Percentiles rank a stretch among this genome's conserved stretches.
phyloP scores from a whole-genome alignment of 1,140 invertebrate genomes.

The Holotrichia oblita region DNA sequence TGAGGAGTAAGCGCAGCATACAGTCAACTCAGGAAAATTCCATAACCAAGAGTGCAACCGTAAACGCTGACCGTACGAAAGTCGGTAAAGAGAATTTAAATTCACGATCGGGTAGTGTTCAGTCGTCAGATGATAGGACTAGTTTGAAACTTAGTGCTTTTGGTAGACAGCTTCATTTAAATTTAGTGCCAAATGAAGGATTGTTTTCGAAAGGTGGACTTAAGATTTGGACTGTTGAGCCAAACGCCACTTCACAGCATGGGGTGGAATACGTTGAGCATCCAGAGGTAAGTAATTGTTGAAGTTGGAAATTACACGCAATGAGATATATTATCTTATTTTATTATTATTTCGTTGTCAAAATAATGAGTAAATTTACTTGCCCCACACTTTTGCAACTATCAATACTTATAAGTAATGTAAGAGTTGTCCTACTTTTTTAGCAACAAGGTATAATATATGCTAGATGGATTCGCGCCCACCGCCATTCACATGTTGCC shows the following conservation, averaged over 20 bases:
- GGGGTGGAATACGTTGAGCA: constrained; percentile 81
- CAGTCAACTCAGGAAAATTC: constrained; percentile 26
- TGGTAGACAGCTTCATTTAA: constrained; percentile 76
- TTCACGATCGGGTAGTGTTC: background rate
- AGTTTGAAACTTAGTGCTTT: constrained; percentile 78
- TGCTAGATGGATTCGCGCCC: no score
- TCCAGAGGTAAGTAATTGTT: constrained; percentile 67
- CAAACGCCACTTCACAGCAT: constrained; percentile 72
- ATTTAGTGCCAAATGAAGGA: constrained; percentile 75
- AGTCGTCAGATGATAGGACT: constrained; percentile 21
- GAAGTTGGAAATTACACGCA: no score
- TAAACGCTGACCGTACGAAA: constrained; percentile 19
- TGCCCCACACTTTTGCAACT: no score
- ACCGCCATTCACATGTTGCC: no score
- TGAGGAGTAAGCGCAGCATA: constrained; percentile 52
- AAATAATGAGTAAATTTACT: no score
- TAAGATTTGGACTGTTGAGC: constrained; percentile 80
- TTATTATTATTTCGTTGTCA: no score
- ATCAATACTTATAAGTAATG: no score
- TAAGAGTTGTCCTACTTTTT: no score
- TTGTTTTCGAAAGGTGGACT: constrained; percentile 75
- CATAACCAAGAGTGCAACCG: constrained; percentile 25
- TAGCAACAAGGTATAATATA: no score
- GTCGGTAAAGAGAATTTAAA: background rate
- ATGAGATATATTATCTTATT: no score